Evolutionary conservation across 2,888 invertebrate species (phyloP), one percentile per base, ranked within the genome.

Genomic region (Limnephilus auricula): DNA sequence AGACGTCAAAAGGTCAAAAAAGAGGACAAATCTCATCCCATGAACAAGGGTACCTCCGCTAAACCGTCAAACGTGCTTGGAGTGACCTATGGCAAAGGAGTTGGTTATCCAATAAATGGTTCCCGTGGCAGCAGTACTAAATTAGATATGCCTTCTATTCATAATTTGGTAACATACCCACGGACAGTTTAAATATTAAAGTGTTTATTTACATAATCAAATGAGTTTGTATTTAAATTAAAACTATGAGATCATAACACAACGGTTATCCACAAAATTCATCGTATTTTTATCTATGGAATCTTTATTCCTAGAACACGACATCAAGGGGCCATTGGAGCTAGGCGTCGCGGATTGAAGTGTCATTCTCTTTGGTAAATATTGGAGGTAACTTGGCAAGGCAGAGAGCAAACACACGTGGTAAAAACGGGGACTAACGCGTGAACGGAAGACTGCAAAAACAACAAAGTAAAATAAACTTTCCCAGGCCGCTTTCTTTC

Each of bases 291-390:
- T 9, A 65, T 25, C 65, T n/a, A 25, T 65, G 25, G 25, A 65
- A 65, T 65, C 65, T 65, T 65, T 65, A 65, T n/a, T 65, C 25
- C 6, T 25, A 6, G 65, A 65, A 25, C 65, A 9, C 9, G 65
- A 25, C n/a, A 65, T n/a, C 65, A 65, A 65, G 65, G n/a, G 65
- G 65, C 65, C 25, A 65, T 65, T 9, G 65, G 3, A 25, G 25
- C 65, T 25, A 65, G 65, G 25, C 65, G 65, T 65, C 65, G 65
- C 9, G 65, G 65, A 25, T 65, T 65, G 25, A 32, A 80, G 80
- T 80, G 80, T 80, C 80, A 32, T 80, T 80, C 80, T 80, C 31
- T 13, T 80, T 15, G 30, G 32, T 31, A 80, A 80, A 80, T 80
- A 80, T 80, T 80, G 18, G 80, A 80, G 65, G 25, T 65, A n/a